Evolutionary conservation across 30 jellyfish, hydroid and myxozoan genomes (phyloP).

Genomic region (Cassiopea andromeda): DNA sequence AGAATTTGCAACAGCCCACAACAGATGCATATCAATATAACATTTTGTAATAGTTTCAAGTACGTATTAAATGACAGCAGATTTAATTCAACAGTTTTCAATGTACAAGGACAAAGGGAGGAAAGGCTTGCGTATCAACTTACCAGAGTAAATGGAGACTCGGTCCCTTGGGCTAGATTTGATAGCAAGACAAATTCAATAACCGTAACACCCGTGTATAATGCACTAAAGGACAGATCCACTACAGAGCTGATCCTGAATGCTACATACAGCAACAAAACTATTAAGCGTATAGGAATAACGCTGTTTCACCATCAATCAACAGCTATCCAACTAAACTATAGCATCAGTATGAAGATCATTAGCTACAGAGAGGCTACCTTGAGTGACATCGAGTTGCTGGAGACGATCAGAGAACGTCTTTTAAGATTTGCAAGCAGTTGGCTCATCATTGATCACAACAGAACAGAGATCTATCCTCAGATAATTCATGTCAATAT

Average conservation of each 20-base stretch:
- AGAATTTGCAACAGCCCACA: neutral
- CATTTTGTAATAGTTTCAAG: constrained; percentile 24
- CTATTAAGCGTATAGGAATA: constrained; percentile 3
- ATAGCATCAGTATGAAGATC: constrained; percentile 20
- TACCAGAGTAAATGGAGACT: neutral
- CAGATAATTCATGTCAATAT: constrained; percentile 27
- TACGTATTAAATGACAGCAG: constrained; percentile 7
- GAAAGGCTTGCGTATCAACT: neutral
- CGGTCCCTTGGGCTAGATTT: constrained; percentile 16
- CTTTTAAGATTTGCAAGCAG: neutral
- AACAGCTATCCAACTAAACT: neutral
- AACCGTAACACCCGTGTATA: constrained; percentile 20
- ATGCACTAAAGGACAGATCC: constrained; percentile 1
- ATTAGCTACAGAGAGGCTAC: constrained; percentile 22
- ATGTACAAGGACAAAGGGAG: neutral
- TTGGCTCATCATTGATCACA: constrained; percentile 29
- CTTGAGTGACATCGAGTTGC: constrained; percentile 8
- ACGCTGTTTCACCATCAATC: constrained; percentile 16
- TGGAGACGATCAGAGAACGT: constrained; percentile 15
- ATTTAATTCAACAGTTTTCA: neutral
- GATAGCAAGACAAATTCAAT: neutral
- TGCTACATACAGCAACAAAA: neutral
- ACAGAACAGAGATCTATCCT: constrained; percentile 38
- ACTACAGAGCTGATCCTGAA: constrained; percentile 12
- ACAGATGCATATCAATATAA: neutral